Evolutionary conservation across 2,888 invertebrate genomes (phyloP), one percentile per base, ranked within the genome.

Genomic region (Drosophila tripunctata): DNA sequence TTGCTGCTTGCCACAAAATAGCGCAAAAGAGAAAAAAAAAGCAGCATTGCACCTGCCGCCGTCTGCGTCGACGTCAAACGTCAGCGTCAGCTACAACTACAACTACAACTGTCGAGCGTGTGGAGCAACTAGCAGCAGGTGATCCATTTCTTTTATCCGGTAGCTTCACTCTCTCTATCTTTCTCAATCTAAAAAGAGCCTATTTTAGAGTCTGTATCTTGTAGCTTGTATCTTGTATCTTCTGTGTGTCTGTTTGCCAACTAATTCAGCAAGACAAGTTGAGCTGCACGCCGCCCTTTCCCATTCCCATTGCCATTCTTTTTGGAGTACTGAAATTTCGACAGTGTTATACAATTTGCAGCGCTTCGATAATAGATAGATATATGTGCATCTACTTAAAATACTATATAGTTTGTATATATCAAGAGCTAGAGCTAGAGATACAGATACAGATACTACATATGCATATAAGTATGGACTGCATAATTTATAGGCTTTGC

Each of bases 61-160:
- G 50, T 54, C 64, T 12, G 50, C 67, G 58, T 45, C 67, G 61
- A 56, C 80, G 74, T 61, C 67, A 24, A 52, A 30, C 57, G 48
- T 21, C 56, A 33, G 43, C 51, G 35, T 21, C 60, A 36, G 44
- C 67, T 38, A 21, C 55, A 30, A 17, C 51, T 7, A 41, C 65
- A 50, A 31, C 58, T 45, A 45, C 63, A 43, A 27, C 24, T 54
- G 44, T 44, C 48, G 40, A 50, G 40, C 50, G 69, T 58, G 64
- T 75, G 75, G 67, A 78, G 72, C 75, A 51, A 60, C 57, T 56
- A 68, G 58, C 80, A 87, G 83, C 83, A 87, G 87, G 83, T 87
- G 83, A 83, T 87, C 83, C 86, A 87, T 87, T 87, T 83, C 83
- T 85, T 81, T 82, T 85, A 82, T 87, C 81, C 81, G 81, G 87